These are phyloP conservation scores for Gobiocypris rarus DNA, from an alignment of 2,113 vertebrate species.

Conservation along the genomic window DNA sequence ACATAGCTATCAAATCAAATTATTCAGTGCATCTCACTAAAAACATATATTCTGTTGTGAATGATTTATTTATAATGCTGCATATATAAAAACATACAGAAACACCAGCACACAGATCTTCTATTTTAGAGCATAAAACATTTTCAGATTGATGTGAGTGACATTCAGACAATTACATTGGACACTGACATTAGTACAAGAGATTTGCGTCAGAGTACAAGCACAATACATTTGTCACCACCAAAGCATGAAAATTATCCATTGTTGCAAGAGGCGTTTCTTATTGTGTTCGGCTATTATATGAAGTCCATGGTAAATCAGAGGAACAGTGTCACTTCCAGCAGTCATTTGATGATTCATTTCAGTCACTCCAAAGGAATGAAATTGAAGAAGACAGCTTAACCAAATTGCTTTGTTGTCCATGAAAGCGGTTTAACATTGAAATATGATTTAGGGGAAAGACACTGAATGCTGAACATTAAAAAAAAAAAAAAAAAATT, in stretches of 20 bases:
- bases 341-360: conserved; percentile 32
- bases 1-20: neutral
- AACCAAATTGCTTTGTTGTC: neutral
- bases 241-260: conserved; percentile 38
- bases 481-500: neutral
- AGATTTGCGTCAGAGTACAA: conserved; percentile 30
- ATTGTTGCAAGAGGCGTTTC: neutral
- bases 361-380: conserved; percentile 17
- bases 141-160: conserved; percentile 17
- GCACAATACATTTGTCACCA: conserved; percentile 49
- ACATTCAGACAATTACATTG: conserved; percentile 40
- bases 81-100: conserved; percentile 10
- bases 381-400: conserved; percentile 9
- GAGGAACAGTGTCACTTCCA: conserved; percentile 15
- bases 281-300: conserved; percentile 17
- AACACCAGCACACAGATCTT: conserved; percentile 17
- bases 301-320: conserved; percentile 15
- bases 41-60: neutral
- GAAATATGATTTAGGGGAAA: neutral
- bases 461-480: conserved; percentile 5
- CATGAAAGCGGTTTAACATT: neutral
- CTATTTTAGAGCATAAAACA: conserved; percentile 9
- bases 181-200: conserved; percentile 18
- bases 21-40: neutral
- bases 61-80: conserved; percentile 22